Conservation (phyloP, 2,797 vertebrate species). For the Coracias cyanogaster region DNA sequence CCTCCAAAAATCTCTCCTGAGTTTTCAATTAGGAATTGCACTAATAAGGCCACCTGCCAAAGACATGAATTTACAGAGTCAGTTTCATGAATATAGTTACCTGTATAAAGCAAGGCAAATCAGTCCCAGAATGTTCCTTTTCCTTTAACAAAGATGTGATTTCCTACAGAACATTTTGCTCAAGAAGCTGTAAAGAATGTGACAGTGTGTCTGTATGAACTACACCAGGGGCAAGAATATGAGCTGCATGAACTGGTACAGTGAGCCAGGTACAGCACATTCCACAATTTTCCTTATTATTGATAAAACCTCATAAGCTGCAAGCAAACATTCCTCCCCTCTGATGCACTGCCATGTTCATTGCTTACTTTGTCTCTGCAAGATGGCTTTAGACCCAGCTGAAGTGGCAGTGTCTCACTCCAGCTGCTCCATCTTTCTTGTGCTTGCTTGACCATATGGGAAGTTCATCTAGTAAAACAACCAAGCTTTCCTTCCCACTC, state of each 20-base stretch:
- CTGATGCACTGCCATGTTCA: not conserved
- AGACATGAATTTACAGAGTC: not conserved
- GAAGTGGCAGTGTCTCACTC: not conserved
- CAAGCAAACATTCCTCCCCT: not conserved
- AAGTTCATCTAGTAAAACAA: not conserved
- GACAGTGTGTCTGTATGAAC: not conserved
- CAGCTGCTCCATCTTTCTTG: not conserved
- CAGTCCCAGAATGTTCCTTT: not conserved
- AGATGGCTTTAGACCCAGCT: not conserved
- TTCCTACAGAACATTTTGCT: not conserved
- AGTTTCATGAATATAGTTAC: not conserved
- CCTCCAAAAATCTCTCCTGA: conserved; percentile 80
- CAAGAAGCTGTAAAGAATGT: not conserved
- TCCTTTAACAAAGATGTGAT: not conserved
- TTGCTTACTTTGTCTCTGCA: not conserved
- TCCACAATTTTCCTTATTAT: not conserved
- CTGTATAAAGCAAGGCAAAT: not conserved
- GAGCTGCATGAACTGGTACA: not conserved
- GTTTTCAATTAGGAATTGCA: conserved; percentile 84
- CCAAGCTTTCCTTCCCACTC: not conserved
- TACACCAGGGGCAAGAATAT: not conserved
- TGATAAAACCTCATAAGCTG: not conserved
- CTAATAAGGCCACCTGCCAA: conserved; percentile 80
- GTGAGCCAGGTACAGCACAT: not conserved
- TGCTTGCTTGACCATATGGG: not conserved